Percentiles rank a stretch among this genome's conserved stretches.
Evolutionary conservation across 2,113 vertebrate genomes (phyloP).

Genomic region (Sitta europaea): DNA sequence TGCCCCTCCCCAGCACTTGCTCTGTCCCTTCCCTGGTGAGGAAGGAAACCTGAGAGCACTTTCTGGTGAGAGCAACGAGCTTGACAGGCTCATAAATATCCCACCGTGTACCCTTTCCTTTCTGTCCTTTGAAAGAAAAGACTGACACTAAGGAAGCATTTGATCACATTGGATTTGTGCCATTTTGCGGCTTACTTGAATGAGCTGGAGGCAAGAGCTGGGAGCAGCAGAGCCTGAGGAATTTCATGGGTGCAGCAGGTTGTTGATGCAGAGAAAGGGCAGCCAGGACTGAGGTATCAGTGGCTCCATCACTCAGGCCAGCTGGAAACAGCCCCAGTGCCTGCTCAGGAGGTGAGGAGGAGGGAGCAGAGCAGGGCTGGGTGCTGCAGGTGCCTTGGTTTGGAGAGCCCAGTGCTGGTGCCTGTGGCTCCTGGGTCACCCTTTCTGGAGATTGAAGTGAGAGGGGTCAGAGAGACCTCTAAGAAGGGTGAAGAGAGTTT

Average conservation of each 20-base stretch:
- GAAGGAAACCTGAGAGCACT: slow-evolving; percentile 24
- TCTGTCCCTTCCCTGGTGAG: not conserved
- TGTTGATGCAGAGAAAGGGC: not conserved
- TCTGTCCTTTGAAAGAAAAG: slow-evolving; percentile 44
- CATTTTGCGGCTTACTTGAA: slow-evolving; percentile 29
- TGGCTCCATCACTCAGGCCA: not conserved
- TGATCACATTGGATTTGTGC: slow-evolving; percentile 33
- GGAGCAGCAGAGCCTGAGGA: not conserved
- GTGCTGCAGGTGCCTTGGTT: not conserved
- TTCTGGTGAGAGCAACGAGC: not conserved
- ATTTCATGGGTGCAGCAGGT: not conserved
- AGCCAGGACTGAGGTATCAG: not conserved
- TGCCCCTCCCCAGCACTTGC: not conserved
- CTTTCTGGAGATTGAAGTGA: not conserved
- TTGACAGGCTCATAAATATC: slow-evolving; percentile 53
- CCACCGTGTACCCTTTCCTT: not conserved
- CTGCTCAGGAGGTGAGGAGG: not conserved
- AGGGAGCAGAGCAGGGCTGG: not conserved
- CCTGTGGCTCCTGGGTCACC: rapidly evolving
- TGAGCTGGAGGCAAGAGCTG: not conserved
- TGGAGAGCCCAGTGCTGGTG: not conserved
- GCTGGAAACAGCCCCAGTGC: not conserved
- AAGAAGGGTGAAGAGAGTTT: not conserved
- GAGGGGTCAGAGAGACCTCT: not conserved
- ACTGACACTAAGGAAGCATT: not conserved